These are phyloP conservation scores for Labrus mixtus DNA, from an alignment of 2,113 vertebrate species.

Conservation along the genomic window DNA sequence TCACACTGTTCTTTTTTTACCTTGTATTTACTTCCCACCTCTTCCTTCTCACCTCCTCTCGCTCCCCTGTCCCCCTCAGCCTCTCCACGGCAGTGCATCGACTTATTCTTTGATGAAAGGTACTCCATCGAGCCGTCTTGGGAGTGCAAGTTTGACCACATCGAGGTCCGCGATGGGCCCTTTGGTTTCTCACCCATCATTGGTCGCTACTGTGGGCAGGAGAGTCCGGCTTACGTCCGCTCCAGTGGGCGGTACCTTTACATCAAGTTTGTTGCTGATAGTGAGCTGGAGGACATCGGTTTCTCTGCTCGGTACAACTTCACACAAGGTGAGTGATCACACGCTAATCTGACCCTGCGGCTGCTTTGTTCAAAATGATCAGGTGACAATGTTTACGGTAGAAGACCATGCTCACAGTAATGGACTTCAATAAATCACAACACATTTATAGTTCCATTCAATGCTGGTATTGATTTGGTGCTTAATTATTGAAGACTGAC, in stretches of 20 bases:
- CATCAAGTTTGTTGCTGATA: conserved; percentile 98
- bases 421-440: too few relatives aligned
- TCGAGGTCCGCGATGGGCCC: conserved; percentile 97
- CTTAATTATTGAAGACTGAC: too few relatives aligned
- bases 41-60: neutral
- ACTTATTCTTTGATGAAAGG: conserved; percentile 94
- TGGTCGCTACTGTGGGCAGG: conserved; percentile 96
- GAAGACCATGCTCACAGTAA: too few relatives aligned
- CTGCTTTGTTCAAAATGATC: too few relatives aligned
- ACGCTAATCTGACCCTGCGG: too few relatives aligned
- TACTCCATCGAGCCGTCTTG: conserved; percentile 98
- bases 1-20: neutral
- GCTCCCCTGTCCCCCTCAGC: conserved; percentile 27
- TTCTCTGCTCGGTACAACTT: conserved; percentile 96
- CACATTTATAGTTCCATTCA: too few relatives aligned
- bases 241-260: conserved; percentile 97
- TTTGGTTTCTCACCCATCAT: conserved; percentile 97
- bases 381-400: too few relatives aligned
- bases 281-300: conserved; percentile 94
- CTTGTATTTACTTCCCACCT: neutral
- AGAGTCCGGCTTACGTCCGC: conserved; percentile 93
- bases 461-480: too few relatives aligned
- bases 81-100: conserved; percentile 95
- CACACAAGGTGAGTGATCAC: conserved; percentile 89
- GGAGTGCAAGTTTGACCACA: conserved; percentile 99